Evolutionary conservation across 2,888 invertebrate genomes (phyloP), one percentile per base, ranked within the genome.

Genomic region (Linnaemya tessellans): DNA sequence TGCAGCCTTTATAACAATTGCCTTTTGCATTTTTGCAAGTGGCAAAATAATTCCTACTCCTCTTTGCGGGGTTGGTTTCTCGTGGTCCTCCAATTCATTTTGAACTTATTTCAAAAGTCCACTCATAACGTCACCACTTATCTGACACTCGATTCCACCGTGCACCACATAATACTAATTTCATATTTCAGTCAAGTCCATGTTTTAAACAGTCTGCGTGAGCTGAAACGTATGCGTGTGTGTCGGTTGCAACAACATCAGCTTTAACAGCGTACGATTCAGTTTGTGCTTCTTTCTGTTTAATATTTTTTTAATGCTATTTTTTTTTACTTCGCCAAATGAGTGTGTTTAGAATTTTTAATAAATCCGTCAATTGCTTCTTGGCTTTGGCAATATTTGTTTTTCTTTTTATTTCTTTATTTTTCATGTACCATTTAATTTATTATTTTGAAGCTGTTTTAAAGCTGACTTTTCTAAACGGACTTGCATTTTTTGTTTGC

Each of bases 301-400:
- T 68, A 78, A 68, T 38, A 46, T 80, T 51, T 70, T 68, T 81
- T 30, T 43, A 74, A 22, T 38, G 13, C 25, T 49, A 30, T 60
- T 77, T 80, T 80, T 3, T 30, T 30, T 30, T 30, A 30, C 5
- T 80, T 58, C 71, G 77, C 84, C 67, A 80, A 81, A 60, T 70
- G 81, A 83, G 65, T 87, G 88, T 87, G 88, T 84, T 86, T 84
- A 74, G 88, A 88, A 88, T 88, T 87, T 87, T 87, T 87, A 88
- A 88, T 86, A 84, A 87, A 86, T 87, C 87, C 87, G 86, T 88
- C 87, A 84, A 77, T 87, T 86, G 80, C 73, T 80, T 38, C 11
- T n/a, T 58, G 67, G 41, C 60, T 74, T 43, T 43, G 30, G 15
- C 25, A 22, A 22, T 62, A 46, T 60, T 73, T 58, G n/a, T 71